Evolutionary conservation across 1,140 invertebrate species (phyloP).

Genomic region (Schlechtendalia chinensis): DNA sequence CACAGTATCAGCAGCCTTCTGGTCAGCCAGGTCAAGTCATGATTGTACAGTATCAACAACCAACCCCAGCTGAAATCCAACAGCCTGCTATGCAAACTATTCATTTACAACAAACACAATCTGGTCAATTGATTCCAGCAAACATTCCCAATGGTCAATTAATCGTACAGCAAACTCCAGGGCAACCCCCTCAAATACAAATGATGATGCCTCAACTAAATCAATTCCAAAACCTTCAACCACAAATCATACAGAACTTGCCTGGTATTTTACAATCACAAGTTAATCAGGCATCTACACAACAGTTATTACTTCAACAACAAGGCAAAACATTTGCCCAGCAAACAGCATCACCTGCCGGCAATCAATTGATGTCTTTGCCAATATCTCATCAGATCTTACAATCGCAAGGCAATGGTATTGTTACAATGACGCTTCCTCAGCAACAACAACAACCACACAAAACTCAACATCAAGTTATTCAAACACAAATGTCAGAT

Average conservation of each 20-base stretch:
- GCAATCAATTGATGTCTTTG: slow-evolving; percentile 41
- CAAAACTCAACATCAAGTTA: slow-evolving; percentile 39
- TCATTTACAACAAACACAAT: slow-evolving; percentile 43
- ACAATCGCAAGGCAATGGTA: slow-evolving; percentile 44
- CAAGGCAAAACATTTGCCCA: slow-evolving; percentile 37
- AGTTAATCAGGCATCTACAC: slow-evolving; percentile 23
- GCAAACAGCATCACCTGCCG: not conserved
- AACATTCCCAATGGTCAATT: slow-evolving; percentile 45
- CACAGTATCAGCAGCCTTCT: slow-evolving; percentile 38
- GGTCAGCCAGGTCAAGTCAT: slow-evolving; percentile 43
- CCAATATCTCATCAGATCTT: slow-evolving; percentile 44
- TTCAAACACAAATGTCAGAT: slow-evolving; percentile 42
- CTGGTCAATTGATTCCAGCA: slow-evolving; percentile 41
- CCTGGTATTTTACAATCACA: slow-evolving; percentile 27
- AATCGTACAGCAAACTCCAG: slow-evolving; percentile 37
- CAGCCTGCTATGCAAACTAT: slow-evolving; percentile 39
- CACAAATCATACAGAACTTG: slow-evolving; percentile 45
- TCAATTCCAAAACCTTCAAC: slow-evolving; percentile 45
- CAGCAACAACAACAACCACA: slow-evolving; percentile 33
- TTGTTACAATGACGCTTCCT: slow-evolving; percentile 48
- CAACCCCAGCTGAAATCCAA: slow-evolving; percentile 27
- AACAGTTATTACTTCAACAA: slow-evolving; percentile 37
- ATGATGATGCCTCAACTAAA: slow-evolving; percentile 48
- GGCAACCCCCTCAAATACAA: slow-evolving; percentile 46
- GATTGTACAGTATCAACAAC: slow-evolving; percentile 45